Base-by-base conservation (phyloP, 2,797 vertebrate genomes). In the Fistularia tabacaria region DNA sequence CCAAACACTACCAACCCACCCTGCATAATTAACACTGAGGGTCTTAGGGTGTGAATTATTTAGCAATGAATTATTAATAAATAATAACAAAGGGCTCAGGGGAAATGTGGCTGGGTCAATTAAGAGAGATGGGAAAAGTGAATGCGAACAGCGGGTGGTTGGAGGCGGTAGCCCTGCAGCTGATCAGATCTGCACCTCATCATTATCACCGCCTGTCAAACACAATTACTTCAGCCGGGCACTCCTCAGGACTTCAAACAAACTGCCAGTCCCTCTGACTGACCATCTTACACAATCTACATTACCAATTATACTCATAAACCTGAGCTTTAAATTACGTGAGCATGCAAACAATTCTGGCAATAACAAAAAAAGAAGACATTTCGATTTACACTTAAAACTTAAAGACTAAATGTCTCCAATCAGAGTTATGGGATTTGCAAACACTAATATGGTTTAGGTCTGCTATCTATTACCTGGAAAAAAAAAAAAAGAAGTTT, bases 11-110 rank as follows among this genome's bases (percentile, higher is more conserved):
- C 85, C 77, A 54, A 83, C 84, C 89, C 92, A 90, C 87, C 87
- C 89, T 75, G 86, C 90, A 90, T 92, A 93, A 94, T 95, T 96
- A 96, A 92, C 89, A 90, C 86, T 86, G 85, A 82, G 73, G 84
- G 90, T 91, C 90, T 90, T 89, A 90, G 88, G 81, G 87, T 70
- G 90, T 96, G 92, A 98, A 98, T 98, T 94, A 98, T 98, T 97
- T 92, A 98, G 90, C 74, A 81, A 93, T 95, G 92, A 95, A 98
- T 96, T 94, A 94, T 97, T 95, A 97, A 97, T 96, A 96, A 97
- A 96, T 96, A 95, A 97, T 96, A 97, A 94, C 93, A 94, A 93
- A 86, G 88, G 91, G 87, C 93, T 91, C 88, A 62, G 86, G 93
- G 93, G 94, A 95, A 87, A 91, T 74, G 83, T 86, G 85, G 89